These are phyloP conservation scores for Odobenus rosmarus DNA, from an alignment of 2,113 vertebrate genomes.

Conservation along the genomic window DNA sequence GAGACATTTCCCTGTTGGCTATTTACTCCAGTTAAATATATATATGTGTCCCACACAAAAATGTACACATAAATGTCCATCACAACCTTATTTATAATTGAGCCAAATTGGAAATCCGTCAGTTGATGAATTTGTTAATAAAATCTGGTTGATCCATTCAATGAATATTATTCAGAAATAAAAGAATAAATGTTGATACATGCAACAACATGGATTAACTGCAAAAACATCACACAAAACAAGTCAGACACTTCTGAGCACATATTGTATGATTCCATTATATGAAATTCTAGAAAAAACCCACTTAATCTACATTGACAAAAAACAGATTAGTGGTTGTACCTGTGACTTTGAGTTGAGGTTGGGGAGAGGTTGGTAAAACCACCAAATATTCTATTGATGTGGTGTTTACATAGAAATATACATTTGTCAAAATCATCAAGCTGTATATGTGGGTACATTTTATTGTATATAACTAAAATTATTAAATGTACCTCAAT, in stretches of 20 bases:
- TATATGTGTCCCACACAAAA: not conserved
- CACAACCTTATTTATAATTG: not conserved
- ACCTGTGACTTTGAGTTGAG: not conserved
- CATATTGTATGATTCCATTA: not conserved
- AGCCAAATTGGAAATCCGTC: not conserved
- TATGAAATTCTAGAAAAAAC: not conserved
- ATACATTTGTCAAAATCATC: not conserved
- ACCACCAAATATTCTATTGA: not conserved
- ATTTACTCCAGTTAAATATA: not conserved
- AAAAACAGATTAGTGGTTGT: not conserved
- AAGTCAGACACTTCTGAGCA: not conserved
- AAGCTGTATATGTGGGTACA: not conserved
- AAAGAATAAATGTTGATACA: not conserved
- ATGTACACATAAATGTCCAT: not conserved
- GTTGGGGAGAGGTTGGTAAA: not conserved
- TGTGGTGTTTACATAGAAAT: not conserved
- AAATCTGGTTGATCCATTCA: not conserved
- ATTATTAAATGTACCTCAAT: not conserved
- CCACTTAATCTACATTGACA: not conserved
- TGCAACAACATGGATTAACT: not conserved
- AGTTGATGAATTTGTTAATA: not conserved
- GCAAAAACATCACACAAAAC: not conserved
- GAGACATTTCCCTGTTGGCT: not conserved
- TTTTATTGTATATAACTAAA: conserved; percentile 11
- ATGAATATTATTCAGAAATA: not conserved